Conservation (phyloP, 2,797 vertebrate genomes). For the Myotis vivesi region DNA sequence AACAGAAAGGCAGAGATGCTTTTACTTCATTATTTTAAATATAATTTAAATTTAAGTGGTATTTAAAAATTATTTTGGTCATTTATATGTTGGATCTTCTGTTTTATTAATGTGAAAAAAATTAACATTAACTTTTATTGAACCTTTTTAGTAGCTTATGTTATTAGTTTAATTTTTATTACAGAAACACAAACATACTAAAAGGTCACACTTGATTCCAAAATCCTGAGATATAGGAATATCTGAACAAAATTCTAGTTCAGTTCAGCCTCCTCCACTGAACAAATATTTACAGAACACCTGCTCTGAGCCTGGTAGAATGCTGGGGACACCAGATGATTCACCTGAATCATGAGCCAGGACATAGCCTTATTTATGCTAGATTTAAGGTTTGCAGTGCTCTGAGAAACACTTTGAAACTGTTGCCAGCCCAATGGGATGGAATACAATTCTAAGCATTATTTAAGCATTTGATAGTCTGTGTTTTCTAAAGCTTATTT, state of each 20-base stretch:
- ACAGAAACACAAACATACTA: neutral
- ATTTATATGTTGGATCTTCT: neutral
- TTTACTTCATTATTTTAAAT: slow-evolving; percentile 1
- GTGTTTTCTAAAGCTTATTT: neutral
- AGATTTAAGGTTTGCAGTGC: neutral
- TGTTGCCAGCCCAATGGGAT: neutral
- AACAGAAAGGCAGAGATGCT: neutral
- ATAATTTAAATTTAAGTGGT: neutral
- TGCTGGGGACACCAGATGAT: neutral
- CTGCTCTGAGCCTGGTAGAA: neutral
- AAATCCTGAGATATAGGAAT: neutral
- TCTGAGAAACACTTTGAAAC: neutral
- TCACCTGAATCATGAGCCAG: neutral
- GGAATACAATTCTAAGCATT: neutral
- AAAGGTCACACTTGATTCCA: neutral
- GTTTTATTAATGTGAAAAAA: slow-evolving; percentile 30
- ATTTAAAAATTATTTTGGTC: neutral
- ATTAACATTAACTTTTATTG: neutral
- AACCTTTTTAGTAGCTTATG: neutral
- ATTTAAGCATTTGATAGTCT: neutral
- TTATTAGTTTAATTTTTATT: slow-evolving; percentile 39
- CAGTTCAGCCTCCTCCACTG: neutral
- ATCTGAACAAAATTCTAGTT: slow-evolving; percentile 4
- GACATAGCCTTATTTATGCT: neutral
- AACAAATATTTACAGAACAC: neutral